Evolutionary conservation across 2,113 vertebrate species (phyloP), one percentile per base, ranked within the genome.

Genomic region (Cyphomyrus plagiostoma): DNA sequence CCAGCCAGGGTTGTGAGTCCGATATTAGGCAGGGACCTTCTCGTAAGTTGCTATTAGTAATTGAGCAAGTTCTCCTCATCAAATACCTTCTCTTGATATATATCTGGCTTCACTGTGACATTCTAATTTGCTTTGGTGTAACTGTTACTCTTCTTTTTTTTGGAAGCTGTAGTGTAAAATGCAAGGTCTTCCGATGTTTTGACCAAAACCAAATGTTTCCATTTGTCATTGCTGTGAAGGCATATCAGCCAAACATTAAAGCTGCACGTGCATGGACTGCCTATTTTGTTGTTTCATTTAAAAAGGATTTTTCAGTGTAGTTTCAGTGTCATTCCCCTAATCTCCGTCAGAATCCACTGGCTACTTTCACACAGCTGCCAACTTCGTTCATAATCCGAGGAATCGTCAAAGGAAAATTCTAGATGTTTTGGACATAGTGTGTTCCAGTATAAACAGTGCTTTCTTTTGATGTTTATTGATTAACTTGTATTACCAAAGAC

Each of bases 371-470:
- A 19, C 15, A 86, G 26, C 17, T 8, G 35, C 45, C 19, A 23
- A n/a, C 7, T 85, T 92, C 89, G 62, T 92, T n/a, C 30, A 48
- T 84, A 21, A 84, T 53, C 50, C 66, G 35, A 49, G 30, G 7
- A 85, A 53, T 42, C 66, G 30, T 8, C 35, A 4, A 46, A 8
- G n/a, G 6, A 85, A 45, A 49, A n/a, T 46, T 19, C 19, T 53
- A 8, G 48, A 82, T 89, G 89, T 89, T 83, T 48, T 45, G 82
- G 35, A 11, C 21, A 21, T 0, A 5, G 26, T 53, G 13, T 21
- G 13, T 87, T 87, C 50, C 85, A 35, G 6, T 30, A 35, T 35
- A 56, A 56, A 52, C 23, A 46, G 53, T 19, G 17, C 35, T n/a
- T 23, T 8, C 35, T 19, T 86, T n/a, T 2, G 15, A 83, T 30